Percentiles rank a stretch among this genome's conserved stretches.
Conservation (phyloP, 2,797 vertebrate genomes). For the Coluber constrictor region DNA sequence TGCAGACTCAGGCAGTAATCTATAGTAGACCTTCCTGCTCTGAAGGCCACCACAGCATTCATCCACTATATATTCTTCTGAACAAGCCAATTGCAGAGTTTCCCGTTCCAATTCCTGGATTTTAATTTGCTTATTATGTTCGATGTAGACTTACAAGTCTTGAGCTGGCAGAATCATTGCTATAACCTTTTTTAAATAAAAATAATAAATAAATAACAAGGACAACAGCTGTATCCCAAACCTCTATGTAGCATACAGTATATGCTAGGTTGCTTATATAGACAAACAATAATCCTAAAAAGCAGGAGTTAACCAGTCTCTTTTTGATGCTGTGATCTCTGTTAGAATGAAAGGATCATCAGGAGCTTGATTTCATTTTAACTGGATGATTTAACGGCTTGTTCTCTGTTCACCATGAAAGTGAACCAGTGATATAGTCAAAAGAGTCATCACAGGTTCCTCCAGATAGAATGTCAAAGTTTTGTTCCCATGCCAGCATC, state of each 20-base stretch:
- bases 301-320: neutral
- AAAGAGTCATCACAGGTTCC: neutral
- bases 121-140: neutral
- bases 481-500: neutral
- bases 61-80: neutral
- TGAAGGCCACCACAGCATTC: neutral
- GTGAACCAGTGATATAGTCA: neutral
- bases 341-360: neutral
- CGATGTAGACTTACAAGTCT: neutral
- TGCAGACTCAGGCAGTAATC: neutral
- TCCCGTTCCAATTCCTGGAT: neutral
- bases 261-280: neutral
- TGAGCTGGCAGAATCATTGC: neutral
- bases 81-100: neutral
- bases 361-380: neutral
- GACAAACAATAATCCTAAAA: neutral
- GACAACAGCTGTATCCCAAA: neutral
- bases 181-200: neutral
- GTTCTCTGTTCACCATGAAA: neutral
- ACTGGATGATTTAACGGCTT: neutral
- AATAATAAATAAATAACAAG: neutral
- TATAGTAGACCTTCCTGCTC: neutral
- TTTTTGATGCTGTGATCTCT: neutral
- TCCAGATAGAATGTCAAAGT: neutral
- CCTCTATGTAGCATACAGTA: neutral